Evolutionary conservation across 2,113 vertebrate genomes (phyloP).

Genomic region (Notarius lentiginosus): DNA sequence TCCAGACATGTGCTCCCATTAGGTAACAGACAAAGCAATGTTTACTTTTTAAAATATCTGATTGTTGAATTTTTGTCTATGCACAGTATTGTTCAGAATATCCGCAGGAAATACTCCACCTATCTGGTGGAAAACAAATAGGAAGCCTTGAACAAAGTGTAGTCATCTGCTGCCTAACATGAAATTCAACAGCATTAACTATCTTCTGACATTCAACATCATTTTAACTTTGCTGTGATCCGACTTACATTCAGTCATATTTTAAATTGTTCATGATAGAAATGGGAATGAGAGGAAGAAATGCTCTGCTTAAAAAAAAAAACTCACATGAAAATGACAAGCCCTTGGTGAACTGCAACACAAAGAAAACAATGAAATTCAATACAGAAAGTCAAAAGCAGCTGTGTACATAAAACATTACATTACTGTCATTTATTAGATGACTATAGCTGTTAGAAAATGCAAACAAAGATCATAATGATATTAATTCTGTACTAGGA

Average conservation of each 20-base stretch:
- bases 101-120: no score
- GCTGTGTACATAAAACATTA: not conserved
- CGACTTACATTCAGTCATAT: no score
- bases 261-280: no score
- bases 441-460: not conserved
- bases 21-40: not conserved
- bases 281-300: not conserved
- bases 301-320: not conserved
- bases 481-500: not conserved
- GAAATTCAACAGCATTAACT: no score
- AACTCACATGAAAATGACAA: conserved; percentile 2
- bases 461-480: not conserved
- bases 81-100: no score
- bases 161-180: no score
- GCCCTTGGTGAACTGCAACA: not conserved
- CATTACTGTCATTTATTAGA: not conserved
- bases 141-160: no score
- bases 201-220: no score
- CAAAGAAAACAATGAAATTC: not conserved
- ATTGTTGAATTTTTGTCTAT: no score
- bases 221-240: no score
- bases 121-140: no score
- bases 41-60: not conserved
- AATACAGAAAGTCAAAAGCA: not conserved
- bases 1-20: not conserved